Percentiles rank a stretch among this genome's conserved stretches.
phyloP scores from a whole-genome alignment of 1,140 invertebrate genomes.

The Ips typographus region DNA sequence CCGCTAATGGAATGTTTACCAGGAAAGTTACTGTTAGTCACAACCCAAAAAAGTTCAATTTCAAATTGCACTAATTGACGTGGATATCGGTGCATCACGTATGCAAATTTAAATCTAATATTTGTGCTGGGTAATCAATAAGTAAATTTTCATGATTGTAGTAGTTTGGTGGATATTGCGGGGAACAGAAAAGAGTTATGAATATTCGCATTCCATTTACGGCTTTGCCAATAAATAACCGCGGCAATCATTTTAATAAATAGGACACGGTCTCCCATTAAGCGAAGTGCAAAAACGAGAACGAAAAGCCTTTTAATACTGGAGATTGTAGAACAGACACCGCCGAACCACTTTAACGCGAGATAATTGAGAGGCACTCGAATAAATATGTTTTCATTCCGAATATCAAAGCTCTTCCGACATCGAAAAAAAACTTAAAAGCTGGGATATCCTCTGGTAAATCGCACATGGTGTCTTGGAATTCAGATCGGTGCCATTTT shows the following conservation, averaged over 20 bases:
- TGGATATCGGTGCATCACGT: background rate
- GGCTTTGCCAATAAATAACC: background rate
- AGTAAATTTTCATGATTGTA: background rate
- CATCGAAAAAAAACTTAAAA: background rate
- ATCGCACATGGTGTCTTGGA: too few species aligned
- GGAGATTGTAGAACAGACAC: background rate
- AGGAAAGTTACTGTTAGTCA: slow-evolving; percentile 1
- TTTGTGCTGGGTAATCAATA: slow-evolving; percentile 1
- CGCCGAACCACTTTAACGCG: background rate
- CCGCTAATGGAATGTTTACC: background rate
- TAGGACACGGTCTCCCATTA: background rate
- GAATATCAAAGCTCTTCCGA: background rate
- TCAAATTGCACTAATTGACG: slow-evolving; percentile 1
- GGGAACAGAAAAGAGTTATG: background rate
- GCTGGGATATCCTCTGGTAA: background rate
- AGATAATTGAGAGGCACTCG: slow-evolving; percentile 2
- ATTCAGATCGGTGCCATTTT: too few species aligned
- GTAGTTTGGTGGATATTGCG: slow-evolving; percentile 1
- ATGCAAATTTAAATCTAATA: background rate
- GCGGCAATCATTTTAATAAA: background rate
- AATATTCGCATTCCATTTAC: background rate
- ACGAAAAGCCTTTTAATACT: background rate
- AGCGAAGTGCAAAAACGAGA: background rate
- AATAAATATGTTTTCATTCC: background rate
- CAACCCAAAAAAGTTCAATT: slow-evolving; percentile 2